Percentiles rank a stretch among this genome's conserved stretches.
phyloP scores from a whole-genome alignment of 2,888 invertebrate genomes.

The Pasiphila rectangulata region DNA sequence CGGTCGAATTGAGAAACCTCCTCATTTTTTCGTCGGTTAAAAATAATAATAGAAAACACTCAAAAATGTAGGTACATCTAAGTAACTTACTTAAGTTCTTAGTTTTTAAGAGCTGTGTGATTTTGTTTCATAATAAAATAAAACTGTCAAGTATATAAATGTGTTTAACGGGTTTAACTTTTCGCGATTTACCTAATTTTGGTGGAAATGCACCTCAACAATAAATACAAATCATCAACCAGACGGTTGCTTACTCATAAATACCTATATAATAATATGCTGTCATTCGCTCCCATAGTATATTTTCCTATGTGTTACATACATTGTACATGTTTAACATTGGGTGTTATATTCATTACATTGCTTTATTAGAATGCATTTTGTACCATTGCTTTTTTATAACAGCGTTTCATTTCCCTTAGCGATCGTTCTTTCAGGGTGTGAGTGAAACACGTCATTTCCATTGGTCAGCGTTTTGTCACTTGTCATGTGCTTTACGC shows the following conservation, averaged over 20 bases:
- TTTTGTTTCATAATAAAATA: too few species aligned
- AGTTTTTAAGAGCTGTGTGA: too few species aligned
- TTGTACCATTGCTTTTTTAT: slow-evolving; percentile 28
- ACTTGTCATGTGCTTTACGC: slow-evolving; percentile 40
- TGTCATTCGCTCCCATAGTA: slow-evolving; percentile 9
- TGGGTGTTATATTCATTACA: slow-evolving; percentile 33
- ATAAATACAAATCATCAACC: neutral
- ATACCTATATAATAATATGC: neutral
- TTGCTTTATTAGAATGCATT: slow-evolving; percentile 25
- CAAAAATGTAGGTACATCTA: too few species aligned
- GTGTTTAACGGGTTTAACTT: too few species aligned
- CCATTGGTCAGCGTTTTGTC: slow-evolving; percentile 29
- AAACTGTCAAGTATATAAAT: too few species aligned
- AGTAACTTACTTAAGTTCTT: too few species aligned
- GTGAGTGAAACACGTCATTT: slow-evolving; percentile 30
- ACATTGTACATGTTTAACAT: slow-evolving; percentile 29
- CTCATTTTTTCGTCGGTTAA: too few species aligned
- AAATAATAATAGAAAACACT: too few species aligned
- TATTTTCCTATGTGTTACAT: slow-evolving; percentile 24
- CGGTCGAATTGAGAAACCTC: too few species aligned
- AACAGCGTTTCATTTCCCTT: slow-evolving; percentile 23
- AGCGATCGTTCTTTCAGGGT: slow-evolving; percentile 22
- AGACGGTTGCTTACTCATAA: neutral
- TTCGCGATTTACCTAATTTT: too few species aligned
- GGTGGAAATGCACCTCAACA: too few species aligned